phyloP scores from a whole-genome alignment of 2,113 vertebrate species.

The Ceyx margarethae region DNA sequence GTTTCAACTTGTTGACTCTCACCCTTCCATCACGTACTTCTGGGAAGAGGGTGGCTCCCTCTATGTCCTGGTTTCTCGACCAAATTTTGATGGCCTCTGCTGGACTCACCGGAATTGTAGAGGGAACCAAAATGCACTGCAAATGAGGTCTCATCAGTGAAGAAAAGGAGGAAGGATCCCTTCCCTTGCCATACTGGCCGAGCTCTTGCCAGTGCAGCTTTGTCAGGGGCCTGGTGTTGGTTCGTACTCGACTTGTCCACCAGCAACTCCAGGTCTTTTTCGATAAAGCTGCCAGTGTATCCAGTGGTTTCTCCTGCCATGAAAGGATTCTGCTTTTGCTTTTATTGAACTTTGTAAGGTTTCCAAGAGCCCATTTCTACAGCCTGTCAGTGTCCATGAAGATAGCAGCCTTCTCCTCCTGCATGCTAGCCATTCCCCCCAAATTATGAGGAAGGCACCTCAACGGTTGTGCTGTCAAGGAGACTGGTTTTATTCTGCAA shows the following conservation, averaged over 20 bases:
- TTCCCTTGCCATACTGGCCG: background rate
- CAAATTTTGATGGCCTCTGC: background rate
- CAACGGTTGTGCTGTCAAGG: background rate
- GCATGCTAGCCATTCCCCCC: rapidly evolving
- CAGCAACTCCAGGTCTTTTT: background rate
- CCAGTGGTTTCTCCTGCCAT: background rate
- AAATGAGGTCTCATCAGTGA: background rate
- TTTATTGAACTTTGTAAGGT: background rate
- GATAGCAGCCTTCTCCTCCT: background rate
- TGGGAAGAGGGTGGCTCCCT: background rate
- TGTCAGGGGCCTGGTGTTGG: rapidly evolving
- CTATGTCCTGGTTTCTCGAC: background rate
- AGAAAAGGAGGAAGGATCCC: background rate
- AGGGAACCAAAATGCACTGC: background rate
- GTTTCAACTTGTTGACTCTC: background rate
- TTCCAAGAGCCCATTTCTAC: background rate
- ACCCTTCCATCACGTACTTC: rapidly evolving
- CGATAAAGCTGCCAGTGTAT: background rate
- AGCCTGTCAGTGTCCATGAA: background rate
- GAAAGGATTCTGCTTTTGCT: background rate
- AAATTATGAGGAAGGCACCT: background rate
- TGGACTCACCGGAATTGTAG: no score
- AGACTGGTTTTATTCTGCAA: background rate
- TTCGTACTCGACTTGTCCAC: background rate
- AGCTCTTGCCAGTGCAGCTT: background rate